Evolutionary conservation across 2,797 vertebrate species (phyloP), one percentile per base, ranked within the genome.

Genomic region (Smutsia temminckii): DNA sequence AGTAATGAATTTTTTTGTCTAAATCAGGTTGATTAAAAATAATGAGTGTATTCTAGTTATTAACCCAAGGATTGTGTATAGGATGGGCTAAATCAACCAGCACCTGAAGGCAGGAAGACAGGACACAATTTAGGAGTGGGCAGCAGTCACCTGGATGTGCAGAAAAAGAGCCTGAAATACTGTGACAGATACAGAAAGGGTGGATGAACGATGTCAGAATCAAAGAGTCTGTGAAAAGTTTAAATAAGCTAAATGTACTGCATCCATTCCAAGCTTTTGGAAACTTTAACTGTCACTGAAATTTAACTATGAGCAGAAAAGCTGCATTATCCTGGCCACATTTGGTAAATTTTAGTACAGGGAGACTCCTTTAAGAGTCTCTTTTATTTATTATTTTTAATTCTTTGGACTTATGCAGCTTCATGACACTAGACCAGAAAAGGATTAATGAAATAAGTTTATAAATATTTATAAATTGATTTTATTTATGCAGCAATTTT

Each of bases 371-470:
- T 89, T 49, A 88, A 69, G 66, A 96, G 63, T 71, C 96, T 92
- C 23, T 75, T 89, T 86, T 94, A 37, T 89, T 95, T 91, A 94
- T 86, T 21, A 96, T 95, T 97, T 97, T 96, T 93, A 97, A 97
- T 96, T 97, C 92, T 87, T 96, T 80, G 88, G 53, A 87, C 69
- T 95, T 98, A 88, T 23, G 94, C 90, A 95, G 78, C 85, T 95
- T 98, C 97, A 94, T 96, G 89, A 97, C 95, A 91, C 64, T 85
- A 86, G 93, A 96, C 59, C 86, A 97, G 96, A 72, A 95, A 96
- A 78, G 74, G 85, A 68, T 85, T 97, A 97, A 97, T 96, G 77
- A 96, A 94, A 93, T 78, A 97, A 96, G 14, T 90, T 95, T 32
- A 97, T 95, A 92, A 96, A 93, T 97, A 97, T 86, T 74, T 87